Conservation (phyloP, 2,113 vertebrate species). For the Pachyramphus minor region DNA sequence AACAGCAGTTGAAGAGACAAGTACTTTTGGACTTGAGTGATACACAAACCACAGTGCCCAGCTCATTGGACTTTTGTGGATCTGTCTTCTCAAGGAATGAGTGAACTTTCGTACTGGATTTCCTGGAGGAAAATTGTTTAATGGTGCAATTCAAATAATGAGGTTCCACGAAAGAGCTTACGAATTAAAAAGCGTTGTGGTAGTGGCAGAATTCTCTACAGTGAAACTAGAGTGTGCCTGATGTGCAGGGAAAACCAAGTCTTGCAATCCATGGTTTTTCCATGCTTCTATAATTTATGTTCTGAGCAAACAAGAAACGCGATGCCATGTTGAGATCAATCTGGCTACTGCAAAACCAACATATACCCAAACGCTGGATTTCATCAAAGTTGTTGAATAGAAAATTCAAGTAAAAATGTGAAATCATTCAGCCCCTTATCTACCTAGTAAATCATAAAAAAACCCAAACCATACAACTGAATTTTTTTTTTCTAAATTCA, state of each 20-base stretch:
- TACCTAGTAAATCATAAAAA: conserved; percentile 42
- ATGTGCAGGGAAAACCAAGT: conserved; percentile 44
- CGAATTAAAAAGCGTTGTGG: conserved; percentile 3
- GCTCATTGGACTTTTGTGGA: conserved; percentile 47
- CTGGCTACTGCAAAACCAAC: conserved; percentile 38
- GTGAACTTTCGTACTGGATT: neutral
- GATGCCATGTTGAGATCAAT: conserved; percentile 2
- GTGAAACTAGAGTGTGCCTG: conserved; percentile 48
- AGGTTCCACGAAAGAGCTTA: neutral
- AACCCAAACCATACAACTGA: conserved; percentile 7
- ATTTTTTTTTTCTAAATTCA: neutral
- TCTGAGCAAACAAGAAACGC: conserved; percentile 40
- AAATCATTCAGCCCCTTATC: conserved; percentile 49
- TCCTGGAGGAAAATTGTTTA: conserved; percentile 4
- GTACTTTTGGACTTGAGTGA: conserved; percentile 97
- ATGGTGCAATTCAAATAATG: conserved; percentile 10
- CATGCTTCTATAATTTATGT: conserved; percentile 18
- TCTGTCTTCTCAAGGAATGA: conserved; percentile 46
- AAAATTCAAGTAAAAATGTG: conserved; percentile 41
- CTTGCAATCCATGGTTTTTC: conserved; percentile 52
- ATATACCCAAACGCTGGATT: conserved; percentile 3
- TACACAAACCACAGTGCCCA: conserved; percentile 43
- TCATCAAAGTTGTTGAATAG: neutral
- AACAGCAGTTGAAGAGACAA: conserved; percentile 97
- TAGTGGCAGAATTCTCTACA: conserved; percentile 25